Conservation (phyloP, 2,113 vertebrate species). For the Perca fluviatilis region DNA sequence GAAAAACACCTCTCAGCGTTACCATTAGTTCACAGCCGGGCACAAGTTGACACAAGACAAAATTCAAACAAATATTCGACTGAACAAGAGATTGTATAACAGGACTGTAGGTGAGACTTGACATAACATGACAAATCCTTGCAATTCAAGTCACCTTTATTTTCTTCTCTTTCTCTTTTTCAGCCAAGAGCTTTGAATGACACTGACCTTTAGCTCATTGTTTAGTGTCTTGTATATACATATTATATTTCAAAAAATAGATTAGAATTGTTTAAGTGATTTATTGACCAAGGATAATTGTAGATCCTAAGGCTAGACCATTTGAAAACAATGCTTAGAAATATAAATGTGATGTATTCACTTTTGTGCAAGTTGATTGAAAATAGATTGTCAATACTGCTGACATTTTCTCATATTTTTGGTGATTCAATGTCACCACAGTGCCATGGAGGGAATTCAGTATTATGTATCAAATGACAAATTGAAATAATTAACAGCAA, state of each 20-base stretch:
- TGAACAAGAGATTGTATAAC: not conserved
- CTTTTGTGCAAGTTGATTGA: constrained; percentile 9
- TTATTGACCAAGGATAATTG: constrained; percentile 1
- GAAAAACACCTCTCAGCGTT: constrained; percentile 4
- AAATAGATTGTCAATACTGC: constrained; percentile 20
- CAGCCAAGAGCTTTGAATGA: constrained; percentile 7
- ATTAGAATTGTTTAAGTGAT: constrained; percentile 6
- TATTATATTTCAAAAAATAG: not conserved
- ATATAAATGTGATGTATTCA: constrained; percentile 20
- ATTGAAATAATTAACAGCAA: constrained; percentile 8
- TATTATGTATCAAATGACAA: constrained; percentile 2
- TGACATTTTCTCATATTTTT: constrained; percentile 21
- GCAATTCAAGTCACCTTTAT: not conserved
- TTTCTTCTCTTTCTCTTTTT: not conserved
- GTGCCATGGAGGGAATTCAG: not conserved
- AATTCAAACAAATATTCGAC: not conserved
- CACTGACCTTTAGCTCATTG: constrained; percentile 28
- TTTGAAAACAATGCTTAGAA: constrained; percentile 2
- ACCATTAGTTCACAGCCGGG: not conserved
- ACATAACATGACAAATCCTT: not conserved
- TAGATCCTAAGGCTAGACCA: not conserved
- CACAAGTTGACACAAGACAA: not conserved
- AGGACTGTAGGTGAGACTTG: not conserved
- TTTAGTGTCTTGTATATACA: not conserved
- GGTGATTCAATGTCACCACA: constrained; percentile 7